phyloP scores from a whole-genome alignment of 2,888 invertebrate genomes.

The Anoncus sp. region DNA sequence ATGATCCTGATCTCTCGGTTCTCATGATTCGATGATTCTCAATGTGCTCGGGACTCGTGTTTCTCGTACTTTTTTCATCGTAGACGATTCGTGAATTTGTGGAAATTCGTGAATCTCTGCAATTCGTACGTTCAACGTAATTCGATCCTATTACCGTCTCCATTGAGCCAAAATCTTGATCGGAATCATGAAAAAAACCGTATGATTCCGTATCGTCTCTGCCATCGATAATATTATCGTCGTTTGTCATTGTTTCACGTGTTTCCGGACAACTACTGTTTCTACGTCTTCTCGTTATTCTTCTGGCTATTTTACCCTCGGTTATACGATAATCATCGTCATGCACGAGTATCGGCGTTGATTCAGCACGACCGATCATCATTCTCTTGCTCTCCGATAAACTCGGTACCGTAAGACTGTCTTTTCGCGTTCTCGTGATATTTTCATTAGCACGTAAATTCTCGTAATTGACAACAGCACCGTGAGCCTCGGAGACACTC shows the following conservation, averaged over 20 bases:
- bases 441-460: constrained; percentile 66
- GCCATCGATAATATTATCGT: neutral
- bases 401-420: constrained; percentile 67
- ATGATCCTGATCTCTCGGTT: constrained; percentile 60
- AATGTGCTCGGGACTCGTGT: constrained; percentile 20
- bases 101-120: constrained; percentile 16
- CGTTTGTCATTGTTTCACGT: constrained; percentile 62
- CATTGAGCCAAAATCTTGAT: constrained; percentile 80
- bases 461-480: constrained; percentile 68
- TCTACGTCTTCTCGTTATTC: constrained; percentile 73
- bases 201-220: constrained; percentile 48
- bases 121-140: constrained; percentile 64
- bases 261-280: constrained; percentile 78
- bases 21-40: constrained; percentile 21
- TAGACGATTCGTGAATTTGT: constrained; percentile 30
- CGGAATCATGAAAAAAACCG: constrained; percentile 73
- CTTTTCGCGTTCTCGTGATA: constrained; percentile 51
- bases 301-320: constrained; percentile 62
- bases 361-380: constrained; percentile 77
- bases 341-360: constrained; percentile 77
- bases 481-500: constrained; percentile 13
- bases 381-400: constrained; percentile 71
- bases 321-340: constrained; percentile 70
- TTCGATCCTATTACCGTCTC: constrained; percentile 79
- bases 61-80: constrained; percentile 13